Evolutionary conservation across 1,140 invertebrate species (phyloP).

Genomic region (Trichonephila clavata): DNA sequence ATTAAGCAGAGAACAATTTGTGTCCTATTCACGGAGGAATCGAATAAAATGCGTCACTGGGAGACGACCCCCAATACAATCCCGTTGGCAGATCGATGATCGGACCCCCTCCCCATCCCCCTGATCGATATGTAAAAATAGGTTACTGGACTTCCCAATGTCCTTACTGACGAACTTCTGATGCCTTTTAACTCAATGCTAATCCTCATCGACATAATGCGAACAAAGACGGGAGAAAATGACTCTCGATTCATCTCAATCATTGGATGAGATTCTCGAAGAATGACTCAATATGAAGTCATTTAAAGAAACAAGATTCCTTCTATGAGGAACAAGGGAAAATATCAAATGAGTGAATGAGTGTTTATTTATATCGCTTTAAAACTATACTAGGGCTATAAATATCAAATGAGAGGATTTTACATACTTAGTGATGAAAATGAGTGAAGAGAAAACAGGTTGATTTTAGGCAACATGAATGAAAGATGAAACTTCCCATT

Average conservation of each 20-base stretch:
- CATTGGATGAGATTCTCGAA: not conserved
- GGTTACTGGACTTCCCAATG: constrained; percentile 71
- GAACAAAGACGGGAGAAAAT: constrained; percentile 49
- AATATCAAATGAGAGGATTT: not conserved
- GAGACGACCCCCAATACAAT: constrained; percentile 3
- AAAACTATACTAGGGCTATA: too few species aligned
- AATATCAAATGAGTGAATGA: not conserved
- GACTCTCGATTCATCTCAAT: constrained; percentile 54
- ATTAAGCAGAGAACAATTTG: not conserved
- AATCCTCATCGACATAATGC: constrained; percentile 59
- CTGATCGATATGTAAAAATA: constrained; percentile 76
- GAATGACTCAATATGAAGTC: not conserved
- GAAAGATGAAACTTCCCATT: too few species aligned
- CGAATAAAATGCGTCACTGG: constrained; percentile 37
- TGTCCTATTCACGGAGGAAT: not conserved
- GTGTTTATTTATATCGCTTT: too few species aligned
- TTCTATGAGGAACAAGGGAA: not conserved
- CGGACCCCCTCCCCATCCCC: constrained; percentile 23
- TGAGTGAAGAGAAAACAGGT: too few species aligned
- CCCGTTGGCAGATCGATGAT: constrained; percentile 56
- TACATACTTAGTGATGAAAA: too few species aligned
- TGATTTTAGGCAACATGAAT: too few species aligned
- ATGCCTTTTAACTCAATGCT: constrained; percentile 66
- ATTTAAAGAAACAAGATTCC: constrained; percentile 15
- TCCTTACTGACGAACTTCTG: constrained; percentile 51